phyloP scores from a whole-genome alignment of 2,113 vertebrate species.

The Fregata magnificens region DNA sequence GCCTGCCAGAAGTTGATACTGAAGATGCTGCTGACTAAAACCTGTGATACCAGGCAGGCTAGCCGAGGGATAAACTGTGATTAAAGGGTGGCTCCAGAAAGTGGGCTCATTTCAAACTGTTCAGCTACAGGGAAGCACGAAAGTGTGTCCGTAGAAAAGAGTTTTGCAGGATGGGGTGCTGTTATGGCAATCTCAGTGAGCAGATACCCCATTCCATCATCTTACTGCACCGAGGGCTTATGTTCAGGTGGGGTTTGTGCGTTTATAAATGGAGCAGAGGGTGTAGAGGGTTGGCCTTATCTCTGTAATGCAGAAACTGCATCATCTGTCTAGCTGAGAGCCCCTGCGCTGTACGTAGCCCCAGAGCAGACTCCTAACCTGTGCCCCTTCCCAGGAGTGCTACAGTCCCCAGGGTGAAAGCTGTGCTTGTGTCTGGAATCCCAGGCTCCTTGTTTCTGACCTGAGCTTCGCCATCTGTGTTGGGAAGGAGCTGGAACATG shows the following conservation, averaged over 20 bases:
- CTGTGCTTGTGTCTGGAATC: not conserved
- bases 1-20: not conserved
- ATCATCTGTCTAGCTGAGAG: not conserved
- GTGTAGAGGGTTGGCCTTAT: not conserved
- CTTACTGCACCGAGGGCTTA: not conserved
- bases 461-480: not conserved
- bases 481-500: not conserved
- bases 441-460: not conserved
- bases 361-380: not conserved
- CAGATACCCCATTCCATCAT: not conserved
- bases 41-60: not conserved
- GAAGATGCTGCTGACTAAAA: not conserved
- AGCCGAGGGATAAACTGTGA: not conserved
- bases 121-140: not conserved
- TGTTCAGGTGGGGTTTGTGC: not conserved
- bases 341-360: not conserved
- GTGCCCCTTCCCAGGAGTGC: not conserved
- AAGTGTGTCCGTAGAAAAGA: not conserved
- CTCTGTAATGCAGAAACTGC: not conserved
- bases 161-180: not conserved
- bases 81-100: not conserved
- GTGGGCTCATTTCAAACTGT: not conserved
- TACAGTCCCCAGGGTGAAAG: not conserved
- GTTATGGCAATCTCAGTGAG: accelerated
- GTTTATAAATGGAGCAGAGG: not conserved